Conservation (phyloP, 2,888 invertebrate genomes). For the Empis stercorea region DNA sequence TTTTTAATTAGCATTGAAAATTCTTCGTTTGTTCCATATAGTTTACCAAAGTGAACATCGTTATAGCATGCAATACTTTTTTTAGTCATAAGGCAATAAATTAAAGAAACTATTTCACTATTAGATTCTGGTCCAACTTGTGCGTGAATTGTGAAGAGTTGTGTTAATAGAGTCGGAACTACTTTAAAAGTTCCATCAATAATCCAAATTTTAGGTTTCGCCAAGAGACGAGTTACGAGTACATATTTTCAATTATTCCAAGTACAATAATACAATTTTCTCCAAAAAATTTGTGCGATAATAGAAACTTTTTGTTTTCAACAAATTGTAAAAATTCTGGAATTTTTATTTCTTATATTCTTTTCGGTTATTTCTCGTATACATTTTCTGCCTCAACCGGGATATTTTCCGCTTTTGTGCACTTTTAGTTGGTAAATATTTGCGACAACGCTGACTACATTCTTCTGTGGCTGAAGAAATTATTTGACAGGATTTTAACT, state of each 20-base stretch:
- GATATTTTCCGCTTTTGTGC: too few relatives aligned
- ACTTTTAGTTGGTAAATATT: too few relatives aligned
- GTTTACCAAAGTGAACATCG: too few relatives aligned
- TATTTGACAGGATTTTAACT: too few relatives aligned
- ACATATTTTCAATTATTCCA: slow-evolving; percentile 1
- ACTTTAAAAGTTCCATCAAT: slow-evolving; percentile 4
- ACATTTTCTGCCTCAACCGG: neutral
- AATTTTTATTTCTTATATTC: slow-evolving; percentile 1
- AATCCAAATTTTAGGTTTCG: slow-evolving; percentile 1
- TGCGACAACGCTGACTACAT: too few relatives aligned
- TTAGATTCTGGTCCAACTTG: neutral
- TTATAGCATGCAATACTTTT: too few relatives aligned
- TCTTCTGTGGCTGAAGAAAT: too few relatives aligned
- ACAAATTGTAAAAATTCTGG: neutral
- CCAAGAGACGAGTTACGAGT: slow-evolving; percentile 1
- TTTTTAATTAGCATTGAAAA: too few relatives aligned
- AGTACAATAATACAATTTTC: neutral
- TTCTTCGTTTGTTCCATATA: too few relatives aligned
- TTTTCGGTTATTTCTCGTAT: neutral
- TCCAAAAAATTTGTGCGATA: too few relatives aligned
- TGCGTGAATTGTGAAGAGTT: slow-evolving; percentile 1
- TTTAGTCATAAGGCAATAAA: neutral
- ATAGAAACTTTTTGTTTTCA: too few relatives aligned
- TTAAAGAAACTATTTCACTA: neutral
- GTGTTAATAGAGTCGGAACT: slow-evolving; percentile 1